Evolutionary conservation across 2,797 vertebrate species (phyloP).

Genomic region (Tenualosa thibaudeaui): DNA sequence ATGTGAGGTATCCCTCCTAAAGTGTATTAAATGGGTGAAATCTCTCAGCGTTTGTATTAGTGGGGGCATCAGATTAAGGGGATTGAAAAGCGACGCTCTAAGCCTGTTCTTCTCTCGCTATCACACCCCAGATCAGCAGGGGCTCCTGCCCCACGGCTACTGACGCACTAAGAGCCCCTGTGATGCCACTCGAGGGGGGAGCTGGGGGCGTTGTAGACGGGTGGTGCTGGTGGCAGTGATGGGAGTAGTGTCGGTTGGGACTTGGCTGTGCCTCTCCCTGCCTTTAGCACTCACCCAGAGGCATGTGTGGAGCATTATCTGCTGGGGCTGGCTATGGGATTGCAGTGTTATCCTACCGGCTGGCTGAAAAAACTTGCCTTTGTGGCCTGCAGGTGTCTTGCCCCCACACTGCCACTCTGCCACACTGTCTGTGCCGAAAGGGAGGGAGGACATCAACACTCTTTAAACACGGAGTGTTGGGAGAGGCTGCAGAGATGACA

Average conservation of each 20-base stretch:
- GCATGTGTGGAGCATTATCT: conserved; percentile 8
- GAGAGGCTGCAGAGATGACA: not conserved
- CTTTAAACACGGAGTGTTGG: not conserved
- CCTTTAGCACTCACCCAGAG: not conserved
- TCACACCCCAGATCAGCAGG: conserved; percentile 58
- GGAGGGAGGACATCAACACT: not conserved
- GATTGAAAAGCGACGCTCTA: conserved; percentile 76
- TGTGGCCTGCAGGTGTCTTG: not conserved
- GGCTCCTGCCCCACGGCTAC: not conserved
- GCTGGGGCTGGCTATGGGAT: not conserved
- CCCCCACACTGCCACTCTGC: not conserved
- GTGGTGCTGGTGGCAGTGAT: not conserved
- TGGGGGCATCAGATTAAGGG: conserved; percentile 70
- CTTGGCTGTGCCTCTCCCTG: not conserved
- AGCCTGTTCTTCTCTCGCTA: conserved; percentile 59
- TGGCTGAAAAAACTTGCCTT: not conserved
- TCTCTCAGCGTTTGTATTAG: conserved; percentile 67
- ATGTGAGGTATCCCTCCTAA: conserved; percentile 68
- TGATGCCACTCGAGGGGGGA: not conserved
- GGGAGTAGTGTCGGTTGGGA: not conserved
- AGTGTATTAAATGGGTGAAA: conserved; percentile 76
- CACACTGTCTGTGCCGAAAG: not conserved
- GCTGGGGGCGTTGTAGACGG: not conserved
- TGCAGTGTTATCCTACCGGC: conserved; percentile 5
- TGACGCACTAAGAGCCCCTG: not conserved